phyloP scores from a whole-genome alignment of 2,113 vertebrate species.

The Centropus bengalensis region DNA sequence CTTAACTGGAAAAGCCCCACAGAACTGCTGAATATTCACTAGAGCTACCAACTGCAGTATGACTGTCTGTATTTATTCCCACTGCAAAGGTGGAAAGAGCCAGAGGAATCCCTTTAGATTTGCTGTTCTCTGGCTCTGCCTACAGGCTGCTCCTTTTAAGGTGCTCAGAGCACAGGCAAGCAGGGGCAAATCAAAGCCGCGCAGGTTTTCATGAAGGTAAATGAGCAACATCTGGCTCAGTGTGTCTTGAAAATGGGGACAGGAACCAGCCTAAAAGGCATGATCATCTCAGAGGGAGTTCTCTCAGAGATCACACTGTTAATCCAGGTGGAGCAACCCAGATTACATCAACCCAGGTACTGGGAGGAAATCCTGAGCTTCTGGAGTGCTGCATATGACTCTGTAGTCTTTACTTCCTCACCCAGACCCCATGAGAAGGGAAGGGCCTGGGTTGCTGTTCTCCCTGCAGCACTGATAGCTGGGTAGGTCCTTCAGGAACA shows the following conservation, averaged over 20 bases:
- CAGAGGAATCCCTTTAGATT: background rate
- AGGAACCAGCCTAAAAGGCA: background rate
- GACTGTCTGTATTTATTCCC: constrained; percentile 2
- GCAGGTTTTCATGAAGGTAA: background rate
- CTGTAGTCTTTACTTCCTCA: background rate
- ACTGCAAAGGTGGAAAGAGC: background rate
- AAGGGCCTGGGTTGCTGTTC: background rate
- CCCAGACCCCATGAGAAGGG: fast-evolving
- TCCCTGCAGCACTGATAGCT: background rate
- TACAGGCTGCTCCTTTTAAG: background rate
- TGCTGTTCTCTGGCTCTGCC: background rate
- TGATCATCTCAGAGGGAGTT: background rate
- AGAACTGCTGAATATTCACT: background rate
- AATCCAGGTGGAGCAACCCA: background rate
- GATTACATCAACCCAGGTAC: too few relatives aligned
- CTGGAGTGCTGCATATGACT: background rate
- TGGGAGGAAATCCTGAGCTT: background rate
- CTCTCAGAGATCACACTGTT: background rate
- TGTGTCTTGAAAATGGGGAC: background rate
- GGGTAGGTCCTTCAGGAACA: background rate
- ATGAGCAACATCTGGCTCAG: background rate
- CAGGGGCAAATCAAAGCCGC: background rate
- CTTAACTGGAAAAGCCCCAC: background rate
- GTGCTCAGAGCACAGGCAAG: background rate
- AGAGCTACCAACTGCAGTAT: background rate